Percentiles rank a stretch among this genome's conserved stretches.
These are phyloP conservation scores for Thomomys bottae DNA, from an alignment of 2,113 vertebrate genomes.

Conservation along the genomic window DNA sequence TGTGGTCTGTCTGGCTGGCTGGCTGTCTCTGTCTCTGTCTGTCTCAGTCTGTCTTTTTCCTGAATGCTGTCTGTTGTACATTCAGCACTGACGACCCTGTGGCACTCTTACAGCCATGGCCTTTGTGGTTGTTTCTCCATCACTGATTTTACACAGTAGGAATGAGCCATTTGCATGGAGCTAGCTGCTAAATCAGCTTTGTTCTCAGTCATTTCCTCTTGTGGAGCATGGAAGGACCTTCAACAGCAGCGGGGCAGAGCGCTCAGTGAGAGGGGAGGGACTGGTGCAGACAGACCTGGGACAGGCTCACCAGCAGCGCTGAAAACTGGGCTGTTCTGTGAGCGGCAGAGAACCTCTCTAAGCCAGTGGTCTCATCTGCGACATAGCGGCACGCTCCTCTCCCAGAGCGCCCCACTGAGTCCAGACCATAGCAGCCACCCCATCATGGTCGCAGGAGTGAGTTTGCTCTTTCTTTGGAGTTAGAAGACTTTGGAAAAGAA, in stretches of 20 bases:
- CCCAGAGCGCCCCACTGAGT: no score
- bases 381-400: not conserved
- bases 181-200: not conserved
- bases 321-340: not conserved
- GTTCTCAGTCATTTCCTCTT: not conserved
- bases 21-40: no score
- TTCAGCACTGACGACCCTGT: not conserved
- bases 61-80: no score
- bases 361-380: not conserved
- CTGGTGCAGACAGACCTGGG: not conserved
- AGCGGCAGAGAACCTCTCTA: not conserved
- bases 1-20: no score
- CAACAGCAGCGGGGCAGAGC: not conserved
- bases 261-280: no score
- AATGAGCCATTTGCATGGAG: rapidly evolving
- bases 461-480: not conserved
- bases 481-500: not conserved
- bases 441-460: no score
- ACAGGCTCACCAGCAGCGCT: no score
- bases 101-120: not conserved
- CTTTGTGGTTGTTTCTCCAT: not conserved
- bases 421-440: not conserved
- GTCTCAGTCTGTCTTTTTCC: no score
- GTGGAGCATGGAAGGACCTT: rapidly evolving
- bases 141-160: rapidly evolving